A percentile compares a stretch with the other conserved stretches of the same genome.
Evolutionary conservation across 2,113 vertebrate species (phyloP).

Genomic region (Camelus dromedarius): DNA sequence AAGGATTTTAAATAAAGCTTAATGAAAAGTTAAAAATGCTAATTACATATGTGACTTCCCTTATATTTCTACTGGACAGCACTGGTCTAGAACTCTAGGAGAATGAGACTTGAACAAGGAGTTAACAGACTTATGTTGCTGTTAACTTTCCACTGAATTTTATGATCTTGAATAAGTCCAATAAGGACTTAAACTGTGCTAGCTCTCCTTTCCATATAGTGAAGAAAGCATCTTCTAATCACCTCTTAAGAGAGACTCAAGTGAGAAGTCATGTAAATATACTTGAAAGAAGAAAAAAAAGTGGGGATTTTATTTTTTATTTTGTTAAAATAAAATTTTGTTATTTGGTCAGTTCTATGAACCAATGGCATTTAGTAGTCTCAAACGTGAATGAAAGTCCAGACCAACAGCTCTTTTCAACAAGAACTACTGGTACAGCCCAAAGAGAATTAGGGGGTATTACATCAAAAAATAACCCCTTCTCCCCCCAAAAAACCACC

Average conservation of each 20-base stretch:
- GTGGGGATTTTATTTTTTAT: background rate
- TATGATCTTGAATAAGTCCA: background rate
- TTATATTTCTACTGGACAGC: background rate
- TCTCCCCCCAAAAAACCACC: background rate
- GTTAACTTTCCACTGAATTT: slow-evolving; percentile 5
- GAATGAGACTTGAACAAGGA: background rate
- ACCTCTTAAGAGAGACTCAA: background rate
- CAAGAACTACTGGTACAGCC: background rate
- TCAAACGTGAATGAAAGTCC: slow-evolving; percentile 17
- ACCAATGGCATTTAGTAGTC: slow-evolving; percentile 4
- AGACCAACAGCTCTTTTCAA: slow-evolving; percentile 18
- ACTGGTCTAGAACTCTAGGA: background rate
- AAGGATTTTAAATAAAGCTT: background rate
- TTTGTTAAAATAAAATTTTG: slow-evolving; percentile 5
- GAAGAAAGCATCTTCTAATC: slow-evolving; percentile 1
- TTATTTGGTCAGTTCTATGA: slow-evolving; percentile 38
- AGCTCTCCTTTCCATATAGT: background rate
- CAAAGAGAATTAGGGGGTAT: background rate
- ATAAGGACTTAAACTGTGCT: background rate
- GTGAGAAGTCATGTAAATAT: slow-evolving; percentile 28
- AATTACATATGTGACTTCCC: background rate
- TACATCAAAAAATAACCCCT: background rate
- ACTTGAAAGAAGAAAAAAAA: slow-evolving; percentile 25
- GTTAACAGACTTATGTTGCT: background rate
- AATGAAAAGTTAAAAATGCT: background rate